phyloP scores from a whole-genome alignment of 2,888 invertebrate genomes.

The Neocrepidodera transversa region DNA sequence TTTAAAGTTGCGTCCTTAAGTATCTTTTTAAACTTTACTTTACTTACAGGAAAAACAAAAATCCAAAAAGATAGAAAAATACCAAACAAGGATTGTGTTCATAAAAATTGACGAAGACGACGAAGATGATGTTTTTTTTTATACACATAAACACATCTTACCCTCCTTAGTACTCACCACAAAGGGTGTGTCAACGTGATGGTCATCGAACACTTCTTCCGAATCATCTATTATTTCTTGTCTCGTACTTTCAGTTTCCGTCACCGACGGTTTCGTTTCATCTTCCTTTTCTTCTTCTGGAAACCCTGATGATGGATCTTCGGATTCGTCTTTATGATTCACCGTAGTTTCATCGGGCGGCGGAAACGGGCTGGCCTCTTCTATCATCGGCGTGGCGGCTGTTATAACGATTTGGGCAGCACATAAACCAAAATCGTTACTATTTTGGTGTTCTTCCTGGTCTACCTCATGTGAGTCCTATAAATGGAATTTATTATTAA shows the following conservation, averaged over 20 bases:
- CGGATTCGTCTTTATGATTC: slow-evolving; percentile 43
- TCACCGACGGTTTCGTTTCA: neutral
- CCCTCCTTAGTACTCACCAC: slow-evolving; percentile 42
- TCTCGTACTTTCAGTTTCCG: slow-evolving; percentile 1
- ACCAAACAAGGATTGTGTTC: too few relatives aligned
- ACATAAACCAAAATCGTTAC: slow-evolving; percentile 71
- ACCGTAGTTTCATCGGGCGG: slow-evolving; percentile 61
- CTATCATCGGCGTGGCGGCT: slow-evolving; percentile 91
- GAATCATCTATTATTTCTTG: slow-evolving; percentile 36
- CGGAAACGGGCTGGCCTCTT: slow-evolving; percentile 83
- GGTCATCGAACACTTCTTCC: slow-evolving; percentile 61
- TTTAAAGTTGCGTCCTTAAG: too few relatives aligned
- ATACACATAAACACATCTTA: too few relatives aligned
- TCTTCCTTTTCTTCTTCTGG: slow-evolving; percentile 27
- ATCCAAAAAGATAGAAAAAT: too few relatives aligned
- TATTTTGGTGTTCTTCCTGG: slow-evolving; percentile 25
- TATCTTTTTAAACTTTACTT: too few relatives aligned
- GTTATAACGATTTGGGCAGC: slow-evolving; percentile 93
- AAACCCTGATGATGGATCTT: slow-evolving; percentile 13
- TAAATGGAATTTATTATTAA: neutral
- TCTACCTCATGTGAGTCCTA: slow-evolving; percentile 36
- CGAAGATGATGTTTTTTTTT: too few relatives aligned
- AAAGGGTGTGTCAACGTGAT: slow-evolving; percentile 67
- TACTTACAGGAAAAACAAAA: too few relatives aligned
- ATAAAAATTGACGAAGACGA: too few relatives aligned